phyloP scores from a whole-genome alignment of 2,113 vertebrate genomes.

The Nicator chloris region DNA sequence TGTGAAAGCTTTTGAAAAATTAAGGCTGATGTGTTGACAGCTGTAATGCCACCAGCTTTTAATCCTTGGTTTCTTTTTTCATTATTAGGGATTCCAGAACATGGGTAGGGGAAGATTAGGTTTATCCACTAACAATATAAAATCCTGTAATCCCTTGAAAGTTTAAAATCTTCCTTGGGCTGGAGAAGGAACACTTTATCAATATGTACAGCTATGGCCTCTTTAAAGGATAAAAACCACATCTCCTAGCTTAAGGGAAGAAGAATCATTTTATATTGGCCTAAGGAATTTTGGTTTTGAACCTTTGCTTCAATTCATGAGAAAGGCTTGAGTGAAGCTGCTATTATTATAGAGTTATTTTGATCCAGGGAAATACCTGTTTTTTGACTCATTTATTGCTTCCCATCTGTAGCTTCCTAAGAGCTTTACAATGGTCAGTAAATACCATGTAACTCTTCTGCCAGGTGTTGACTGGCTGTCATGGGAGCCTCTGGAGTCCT shows the following conservation, averaged over 20 bases:
- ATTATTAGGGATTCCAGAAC: conserved; percentile 57
- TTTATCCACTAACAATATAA: conserved; percentile 66
- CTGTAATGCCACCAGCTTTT: conserved; percentile 49
- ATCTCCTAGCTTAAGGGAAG: neutral
- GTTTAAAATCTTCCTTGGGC: conserved; percentile 61
- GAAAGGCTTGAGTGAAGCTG: neutral
- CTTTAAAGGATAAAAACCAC: conserved; percentile 41
- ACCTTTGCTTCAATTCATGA: neutral
- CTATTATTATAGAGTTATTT: neutral
- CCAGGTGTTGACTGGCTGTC: neutral
- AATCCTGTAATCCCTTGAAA: conserved; percentile 65
- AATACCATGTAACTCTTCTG: neutral
- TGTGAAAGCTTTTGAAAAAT: conserved; percentile 60
- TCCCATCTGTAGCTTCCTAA: neutral
- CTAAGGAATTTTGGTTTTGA: neutral
- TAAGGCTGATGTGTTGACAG: conserved; percentile 59
- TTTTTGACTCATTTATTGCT: neutral
- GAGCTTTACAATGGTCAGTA: neutral
- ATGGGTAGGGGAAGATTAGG: conserved; percentile 54
- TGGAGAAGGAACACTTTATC: conserved; percentile 41
- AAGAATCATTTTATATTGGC: neutral
- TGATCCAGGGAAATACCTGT: neutral
- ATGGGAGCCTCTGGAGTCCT: neutral
- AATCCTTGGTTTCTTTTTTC: conserved; percentile 57
- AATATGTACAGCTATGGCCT: conserved; percentile 49